Percentiles rank a stretch among this genome's conserved stretches.
These are phyloP conservation scores for Standfussiana lucernea DNA, from an alignment of 2,888 invertebrate genomes.

Conservation along the genomic window DNA sequence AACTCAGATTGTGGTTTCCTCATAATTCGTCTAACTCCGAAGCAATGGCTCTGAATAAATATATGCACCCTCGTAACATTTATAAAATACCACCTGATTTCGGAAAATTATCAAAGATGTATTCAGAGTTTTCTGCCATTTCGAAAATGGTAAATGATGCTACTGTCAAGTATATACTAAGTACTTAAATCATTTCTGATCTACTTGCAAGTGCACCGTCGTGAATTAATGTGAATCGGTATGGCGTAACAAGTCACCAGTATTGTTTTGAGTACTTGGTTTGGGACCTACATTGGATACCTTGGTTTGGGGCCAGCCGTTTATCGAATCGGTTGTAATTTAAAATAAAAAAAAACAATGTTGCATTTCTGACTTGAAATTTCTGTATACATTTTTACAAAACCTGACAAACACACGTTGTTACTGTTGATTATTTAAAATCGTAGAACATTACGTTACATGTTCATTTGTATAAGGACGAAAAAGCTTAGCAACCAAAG, in stretches of 20 bases:
- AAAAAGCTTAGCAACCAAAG: no score
- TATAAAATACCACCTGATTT: conserved; percentile 97
- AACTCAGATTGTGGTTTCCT: background rate
- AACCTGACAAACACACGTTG: background rate
- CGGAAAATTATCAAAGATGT: conserved; percentile 93
- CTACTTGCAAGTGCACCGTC: background rate
- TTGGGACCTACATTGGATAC: no score
- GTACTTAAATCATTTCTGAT: background rate
- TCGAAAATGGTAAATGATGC: conserved; percentile 91
- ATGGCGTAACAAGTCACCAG: no score
- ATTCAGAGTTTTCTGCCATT: conserved; percentile 94
- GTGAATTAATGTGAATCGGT: no score
- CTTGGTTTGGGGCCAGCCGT: no score
- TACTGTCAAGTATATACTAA: background rate
- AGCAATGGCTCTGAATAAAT: conserved; percentile 92
- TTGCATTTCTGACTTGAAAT: no score
- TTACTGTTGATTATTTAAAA: background rate
- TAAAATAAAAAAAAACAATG: no score
- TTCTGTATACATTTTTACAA: no score
- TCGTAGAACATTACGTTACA: background rate
- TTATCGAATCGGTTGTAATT: no score
- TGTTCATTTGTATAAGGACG: no score
- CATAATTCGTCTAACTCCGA: background rate
- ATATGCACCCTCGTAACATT: conserved; percentile 98
- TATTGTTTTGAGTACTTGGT: no score